These are phyloP conservation scores for Ceratotherium simum DNA, from an alignment of 2,113 vertebrate genomes.

Conservation along the genomic window DNA sequence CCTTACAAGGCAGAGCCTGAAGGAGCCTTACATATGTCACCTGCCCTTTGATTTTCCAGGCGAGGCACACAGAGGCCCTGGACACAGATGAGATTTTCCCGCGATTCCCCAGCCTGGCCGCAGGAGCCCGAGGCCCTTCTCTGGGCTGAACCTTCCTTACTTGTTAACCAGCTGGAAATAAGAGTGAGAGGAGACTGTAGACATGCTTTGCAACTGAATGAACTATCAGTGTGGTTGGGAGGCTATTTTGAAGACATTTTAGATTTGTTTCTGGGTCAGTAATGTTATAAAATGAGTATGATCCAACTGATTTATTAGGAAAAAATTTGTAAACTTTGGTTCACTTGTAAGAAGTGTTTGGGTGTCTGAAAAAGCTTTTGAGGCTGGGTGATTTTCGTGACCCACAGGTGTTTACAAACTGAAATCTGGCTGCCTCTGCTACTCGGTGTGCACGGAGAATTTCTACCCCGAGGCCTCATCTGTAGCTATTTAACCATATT, in stretches of 20 bases:
- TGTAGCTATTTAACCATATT: not conserved
- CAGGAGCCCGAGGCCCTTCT: not conserved
- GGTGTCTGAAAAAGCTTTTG: slow-evolving; percentile 48
- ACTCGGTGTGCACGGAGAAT: not conserved
- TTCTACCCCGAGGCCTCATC: not conserved
- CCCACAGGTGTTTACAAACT: not conserved
- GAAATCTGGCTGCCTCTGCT: not conserved
- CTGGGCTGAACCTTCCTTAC: not conserved
- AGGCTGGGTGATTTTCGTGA: not conserved
- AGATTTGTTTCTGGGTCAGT: slow-evolving; percentile 56
- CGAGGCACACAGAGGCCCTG: not conserved
- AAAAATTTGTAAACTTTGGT: slow-evolving; percentile 37
- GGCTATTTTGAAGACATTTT: slow-evolving; percentile 22
- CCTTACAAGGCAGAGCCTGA: not conserved
- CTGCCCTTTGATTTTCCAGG: not conserved
- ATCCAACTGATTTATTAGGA: slow-evolving; percentile 37
- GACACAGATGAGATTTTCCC: not conserved
- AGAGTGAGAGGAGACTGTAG: not conserved
- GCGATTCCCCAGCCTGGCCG: not conserved
- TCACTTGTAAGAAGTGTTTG: slow-evolving; percentile 46
- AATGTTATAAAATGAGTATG: slow-evolving; percentile 23
- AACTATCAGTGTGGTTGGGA: not conserved
- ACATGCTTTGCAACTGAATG: not conserved
- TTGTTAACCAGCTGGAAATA: not conserved
- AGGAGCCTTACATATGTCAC: not conserved